Conservation (phyloP, 2,113 vertebrate species). For the Heptranchias perlo region DNA sequence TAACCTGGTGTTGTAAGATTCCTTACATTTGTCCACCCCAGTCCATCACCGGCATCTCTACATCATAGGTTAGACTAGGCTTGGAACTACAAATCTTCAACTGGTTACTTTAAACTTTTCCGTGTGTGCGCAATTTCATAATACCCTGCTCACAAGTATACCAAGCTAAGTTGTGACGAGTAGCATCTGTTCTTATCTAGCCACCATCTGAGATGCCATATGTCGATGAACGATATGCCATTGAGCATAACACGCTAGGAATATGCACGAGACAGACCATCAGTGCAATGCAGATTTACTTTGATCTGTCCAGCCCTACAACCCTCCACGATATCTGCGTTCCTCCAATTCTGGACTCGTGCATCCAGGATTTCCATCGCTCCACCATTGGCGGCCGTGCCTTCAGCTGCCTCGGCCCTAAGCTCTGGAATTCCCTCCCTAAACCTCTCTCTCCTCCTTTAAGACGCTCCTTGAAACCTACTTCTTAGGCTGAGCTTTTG, state of each 20-base stretch:
- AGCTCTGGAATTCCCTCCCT: neutral
- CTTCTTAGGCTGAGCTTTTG: no score
- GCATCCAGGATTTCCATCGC: neutral
- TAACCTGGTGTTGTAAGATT: no score
- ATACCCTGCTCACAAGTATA: no score
- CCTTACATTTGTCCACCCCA: no score
- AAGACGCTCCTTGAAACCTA: neutral
- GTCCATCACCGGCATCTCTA: no score
- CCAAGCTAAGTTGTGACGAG: neutral
- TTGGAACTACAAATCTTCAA: no score
- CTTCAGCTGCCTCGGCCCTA: neutral
- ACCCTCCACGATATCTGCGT: neutral
- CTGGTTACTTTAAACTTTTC: no score
- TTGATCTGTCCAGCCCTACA: neutral
- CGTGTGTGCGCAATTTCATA: no score
- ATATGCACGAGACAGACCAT: neutral
- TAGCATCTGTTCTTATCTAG: neutral
- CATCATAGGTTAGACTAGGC: no score
- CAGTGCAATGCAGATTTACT: neutral
- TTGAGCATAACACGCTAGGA: neutral
- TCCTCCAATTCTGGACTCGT: neutral
- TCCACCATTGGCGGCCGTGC: neutral
- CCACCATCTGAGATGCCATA: slow-evolving; percentile 7
- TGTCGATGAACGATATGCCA: neutral
- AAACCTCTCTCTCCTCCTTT: neutral